Evolutionary conservation across 2,113 vertebrate genomes (phyloP).

Genomic region (Dasypus novemcinctus): DNA sequence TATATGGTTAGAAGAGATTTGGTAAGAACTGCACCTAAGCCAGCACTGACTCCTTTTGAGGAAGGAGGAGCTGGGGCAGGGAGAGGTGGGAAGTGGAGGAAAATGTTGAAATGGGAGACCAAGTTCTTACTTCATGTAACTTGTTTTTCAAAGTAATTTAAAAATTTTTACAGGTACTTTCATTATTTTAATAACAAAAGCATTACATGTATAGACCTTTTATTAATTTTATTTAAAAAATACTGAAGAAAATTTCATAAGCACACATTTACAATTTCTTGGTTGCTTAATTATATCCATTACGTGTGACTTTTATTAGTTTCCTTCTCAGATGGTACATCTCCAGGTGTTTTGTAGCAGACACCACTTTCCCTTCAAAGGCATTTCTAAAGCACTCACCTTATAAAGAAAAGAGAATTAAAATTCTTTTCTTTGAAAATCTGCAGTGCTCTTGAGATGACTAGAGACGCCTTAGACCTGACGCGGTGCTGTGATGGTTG

Average conservation of each 20-base stretch:
- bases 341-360: neutral
- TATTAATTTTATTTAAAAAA: neutral
- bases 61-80: accelerated
- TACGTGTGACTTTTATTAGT: neutral
- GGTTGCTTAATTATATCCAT: neutral
- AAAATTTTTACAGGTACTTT: neutral
- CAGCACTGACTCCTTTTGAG: neutral
- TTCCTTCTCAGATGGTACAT: neutral
- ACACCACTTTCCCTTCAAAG: neutral
- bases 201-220: neutral
- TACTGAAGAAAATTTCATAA: neutral
- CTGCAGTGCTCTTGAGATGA: neutral
- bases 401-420: neutral
- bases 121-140: neutral
- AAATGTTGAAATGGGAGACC: neutral
- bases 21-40: neutral
- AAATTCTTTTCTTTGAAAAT: neutral
- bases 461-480: neutral
- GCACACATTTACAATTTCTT: neutral
- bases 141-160: neutral
- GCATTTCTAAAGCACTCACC: neutral
- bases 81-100: neutral
- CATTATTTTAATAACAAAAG: neutral
- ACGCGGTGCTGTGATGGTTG: neutral
- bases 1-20: neutral